Base-by-base conservation (phyloP, 2,113 vertebrate species). In the Oceanodroma tethys region DNA sequence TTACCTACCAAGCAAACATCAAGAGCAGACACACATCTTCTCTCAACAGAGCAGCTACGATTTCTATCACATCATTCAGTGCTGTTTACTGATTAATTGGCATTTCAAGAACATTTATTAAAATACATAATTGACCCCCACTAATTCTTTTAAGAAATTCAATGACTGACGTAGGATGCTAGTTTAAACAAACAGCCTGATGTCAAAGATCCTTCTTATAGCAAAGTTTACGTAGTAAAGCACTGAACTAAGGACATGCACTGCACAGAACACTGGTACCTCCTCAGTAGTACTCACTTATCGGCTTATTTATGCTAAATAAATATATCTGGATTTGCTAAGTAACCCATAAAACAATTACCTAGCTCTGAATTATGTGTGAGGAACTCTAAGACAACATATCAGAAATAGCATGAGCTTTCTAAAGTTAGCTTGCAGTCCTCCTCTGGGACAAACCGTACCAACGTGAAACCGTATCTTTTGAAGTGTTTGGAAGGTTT, bases 51-150 rank as follows among this genome's bases (percentile, higher is more conserved):
- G 97, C 86, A 94, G 88, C 74, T 48, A 40, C 80, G 18, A 95
- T 94, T 97, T 96, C 97, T 95, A 68, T 79, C 91, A 36, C 90
- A 90, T 90, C 88, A 82, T 74, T 98, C 95, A 96, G 60, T 96
- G 92, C 29, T 93, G 45, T 94, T 95, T 96, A 96, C 96, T 84
- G 93, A 98, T 91, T 98, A 97, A 98, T 81, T 59, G 96, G 80
- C 76, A 92, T 96, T 97, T 97, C 75, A 22, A 97, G 93, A 97
- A 94, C 88, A 83, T 96, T 96, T 95, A 95, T 97, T 97, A 96
- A 97, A 98, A 96, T 34, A 36, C 83, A 94, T 86, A 76, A 93
- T 93, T 92, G 84, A 97, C 83, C 85, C 74, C 86, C 87, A 26
- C 36, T 78, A 67, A 78, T 92, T 91, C 40, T 89, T 96, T 83